Base-by-base conservation (phyloP, 2,888 invertebrate species). In the Pseudeuparius sepicola region DNA sequence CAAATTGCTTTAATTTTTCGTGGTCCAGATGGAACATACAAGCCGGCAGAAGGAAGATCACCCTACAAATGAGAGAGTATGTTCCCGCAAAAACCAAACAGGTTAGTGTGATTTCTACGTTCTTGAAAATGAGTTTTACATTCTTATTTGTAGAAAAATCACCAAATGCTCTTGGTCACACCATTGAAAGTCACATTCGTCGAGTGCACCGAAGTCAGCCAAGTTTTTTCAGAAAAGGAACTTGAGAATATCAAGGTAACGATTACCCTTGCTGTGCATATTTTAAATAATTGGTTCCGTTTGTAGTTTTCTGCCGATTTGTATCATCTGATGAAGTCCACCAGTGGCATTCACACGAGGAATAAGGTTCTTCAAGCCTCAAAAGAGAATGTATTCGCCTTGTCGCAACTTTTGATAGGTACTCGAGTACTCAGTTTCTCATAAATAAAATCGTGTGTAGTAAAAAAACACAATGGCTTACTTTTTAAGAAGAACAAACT, bases 201-300 rank as follows among this genome's bases (percentile, higher is more conserved):
- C 25, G 75, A 78, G 41, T 81, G 82, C 48, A 78, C 80, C 1
- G 89, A 90, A 57, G 74, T 83, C 20, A 76, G 78, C 28, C 71
- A 75, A 6, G 74, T 77, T 43, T 82, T 85, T 46, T 70, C 63
- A 32, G 68, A 71, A 2, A 43, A 44, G 29, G 49, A 48, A 23
- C 23, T 45, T 2, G 44, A 49, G 27, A 34, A 37, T 7, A 23
- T 43, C 7, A 51, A 47, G 45, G 46, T 48, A 41, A 24, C 24
- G n/a, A n/a, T n/a, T n/a, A n/a, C n/a, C n/a, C n/a, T n/a, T n/a
- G n/a, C n/a, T n/a, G n/a, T n/a, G n/a, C n/a, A n/a, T n/a, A n/a
- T n/a, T n/a, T n/a, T n/a, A n/a, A n/a, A n/a, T n/a, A n/a, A 24
- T 23, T 12, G 23, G 28, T 24, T 35, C 40, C 43, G 45, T 16